Evolutionary conservation across 2,113 vertebrate genomes (phyloP).

Genomic region (Centropus unirufus): DNA sequence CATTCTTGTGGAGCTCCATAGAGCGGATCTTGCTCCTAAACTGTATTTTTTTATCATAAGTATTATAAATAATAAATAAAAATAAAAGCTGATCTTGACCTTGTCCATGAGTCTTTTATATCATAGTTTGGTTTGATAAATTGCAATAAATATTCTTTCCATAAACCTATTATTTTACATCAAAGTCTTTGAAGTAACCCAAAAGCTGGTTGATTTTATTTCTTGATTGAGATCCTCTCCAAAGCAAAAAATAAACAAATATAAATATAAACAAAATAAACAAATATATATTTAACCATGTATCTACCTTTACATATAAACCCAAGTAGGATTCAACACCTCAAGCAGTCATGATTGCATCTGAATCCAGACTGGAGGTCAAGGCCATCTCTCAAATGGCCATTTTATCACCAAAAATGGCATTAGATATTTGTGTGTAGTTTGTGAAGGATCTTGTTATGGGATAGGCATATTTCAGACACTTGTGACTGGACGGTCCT

Average conservation of each 20-base stretch:
- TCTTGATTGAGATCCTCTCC: neutral
- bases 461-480: neutral
- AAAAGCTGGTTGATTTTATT: neutral
- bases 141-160: neutral
- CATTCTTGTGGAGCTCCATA: neutral
- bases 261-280: too few relatives aligned
- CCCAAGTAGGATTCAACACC: neutral
- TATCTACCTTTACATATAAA: neutral
- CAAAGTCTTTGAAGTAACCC: neutral
- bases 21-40: neutral
- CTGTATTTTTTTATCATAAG: neutral
- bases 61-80: neutral
- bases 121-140: neutral
- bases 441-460: neutral
- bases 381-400: neutral
- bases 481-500: neutral
- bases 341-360: neutral
- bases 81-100: neutral
- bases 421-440: neutral
- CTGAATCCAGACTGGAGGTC: neutral
- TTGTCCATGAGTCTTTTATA: neutral
- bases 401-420: neutral
- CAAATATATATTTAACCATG: rapidly evolving
- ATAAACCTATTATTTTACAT: neutral
- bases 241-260: too few relatives aligned